Evolutionary conservation across 2,888 invertebrate genomes (phyloP), one percentile per base, ranked within the genome.

Genomic region (Phortica magna): DNA sequence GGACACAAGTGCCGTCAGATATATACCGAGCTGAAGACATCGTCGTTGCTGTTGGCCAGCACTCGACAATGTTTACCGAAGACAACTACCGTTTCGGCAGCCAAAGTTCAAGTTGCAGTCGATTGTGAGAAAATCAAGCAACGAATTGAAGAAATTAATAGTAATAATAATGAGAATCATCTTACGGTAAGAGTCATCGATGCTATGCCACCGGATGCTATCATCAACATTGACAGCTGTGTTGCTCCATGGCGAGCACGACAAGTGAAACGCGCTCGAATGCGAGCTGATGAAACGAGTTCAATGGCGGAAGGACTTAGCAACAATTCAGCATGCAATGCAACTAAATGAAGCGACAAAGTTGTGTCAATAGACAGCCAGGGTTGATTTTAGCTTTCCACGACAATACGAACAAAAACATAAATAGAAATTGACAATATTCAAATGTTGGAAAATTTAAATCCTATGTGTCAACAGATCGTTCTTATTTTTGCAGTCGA

Each of bases 391-490:
- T 41, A 12, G 31, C 17, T 42, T 42, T 4, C 67, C 17, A 42
- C 3, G 5, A 39, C 3, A 42, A 39, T 6, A 7, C 6, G 1
- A 17, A 22, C n/a, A 10, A 7, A 22, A 19, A 53, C n/a, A 48
- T n/a, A 55, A 55, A n/a, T 55, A 80, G 78, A 77, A 80, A 80
- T 74, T 74, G 78, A 82, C 83, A 77, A 79, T 83, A 84, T 85
- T 88, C 81, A 86, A 86, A 88, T 88, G 61, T 10, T 82, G 83
- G 76, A 80, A 86, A 88, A 84, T 86, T 86, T 80, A 87, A 87
- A 87, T 87, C 86, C 85, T 79, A 81, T 88, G 80, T 87, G 86
- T 87, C 88, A 87, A 87, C 84, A 86, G 86, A 86, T 84, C 79
- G 22, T 64, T 64, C 55, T 48, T 55, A 43, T 55, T 48, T 48